phyloP scores from a whole-genome alignment of 2,797 vertebrate species.

The Chiropotes sagulatus region DNA sequence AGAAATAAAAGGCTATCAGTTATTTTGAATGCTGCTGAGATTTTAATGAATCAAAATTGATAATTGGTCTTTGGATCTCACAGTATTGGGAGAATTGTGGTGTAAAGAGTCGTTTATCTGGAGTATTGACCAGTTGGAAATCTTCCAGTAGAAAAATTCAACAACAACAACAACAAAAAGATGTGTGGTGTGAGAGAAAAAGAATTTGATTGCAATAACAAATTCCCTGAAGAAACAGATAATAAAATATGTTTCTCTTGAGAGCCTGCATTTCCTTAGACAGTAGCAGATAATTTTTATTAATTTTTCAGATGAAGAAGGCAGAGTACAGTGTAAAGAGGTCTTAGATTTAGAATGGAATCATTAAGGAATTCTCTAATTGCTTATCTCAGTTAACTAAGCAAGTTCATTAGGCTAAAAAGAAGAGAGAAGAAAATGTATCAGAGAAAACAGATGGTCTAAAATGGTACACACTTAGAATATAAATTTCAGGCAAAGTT shows the following conservation, averaged over 20 bases:
- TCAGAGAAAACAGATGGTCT: not conserved
- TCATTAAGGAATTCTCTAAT: conserved; percentile 29
- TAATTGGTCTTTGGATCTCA: not conserved
- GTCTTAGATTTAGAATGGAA: not conserved
- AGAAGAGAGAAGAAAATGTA: not conserved
- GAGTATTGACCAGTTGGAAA: not conserved
- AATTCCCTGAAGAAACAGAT: not conserved
- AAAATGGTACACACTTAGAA: not conserved
- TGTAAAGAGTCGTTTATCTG: not conserved
- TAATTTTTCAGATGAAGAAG: not conserved
- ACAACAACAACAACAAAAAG: not conserved
- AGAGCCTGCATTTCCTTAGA: not conserved
- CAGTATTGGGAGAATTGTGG: not conserved
- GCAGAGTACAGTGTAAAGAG: not conserved
- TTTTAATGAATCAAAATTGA: not conserved
- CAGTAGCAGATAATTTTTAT: not conserved
- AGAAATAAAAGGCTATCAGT: not conserved
- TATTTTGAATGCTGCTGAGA: not conserved
- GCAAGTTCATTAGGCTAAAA: not conserved
- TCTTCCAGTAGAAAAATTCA: not conserved
- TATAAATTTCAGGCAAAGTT: not conserved
- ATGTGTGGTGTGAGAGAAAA: not conserved
- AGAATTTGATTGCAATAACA: not conserved
- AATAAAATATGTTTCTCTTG: not conserved
- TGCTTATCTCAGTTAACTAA: conserved; percentile 38